Percentiles rank a stretch among this genome's conserved stretches.
Evolutionary conservation across 1,140 invertebrate genomes (phyloP).

Genomic region (Panulirus ornatus): DNA sequence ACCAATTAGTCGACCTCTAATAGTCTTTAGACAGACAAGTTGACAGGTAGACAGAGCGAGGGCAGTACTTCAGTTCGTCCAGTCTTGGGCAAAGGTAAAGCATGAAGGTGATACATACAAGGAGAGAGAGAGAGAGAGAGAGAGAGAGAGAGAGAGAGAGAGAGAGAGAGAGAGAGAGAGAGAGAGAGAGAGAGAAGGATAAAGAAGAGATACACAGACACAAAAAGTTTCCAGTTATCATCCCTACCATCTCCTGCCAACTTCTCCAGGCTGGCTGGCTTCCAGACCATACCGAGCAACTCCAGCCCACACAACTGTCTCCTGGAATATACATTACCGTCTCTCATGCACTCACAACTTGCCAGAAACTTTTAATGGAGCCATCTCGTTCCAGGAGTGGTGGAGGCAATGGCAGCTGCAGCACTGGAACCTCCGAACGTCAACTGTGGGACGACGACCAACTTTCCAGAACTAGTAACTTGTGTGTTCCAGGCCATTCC

Average conservation of each 20-base stretch:
- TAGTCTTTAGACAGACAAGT: too few species aligned
- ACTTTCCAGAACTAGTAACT: not conserved
- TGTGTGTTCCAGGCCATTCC: not conserved
- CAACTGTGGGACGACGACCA: not conserved
- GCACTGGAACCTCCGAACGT: not conserved
- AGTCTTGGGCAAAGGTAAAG: too few species aligned
- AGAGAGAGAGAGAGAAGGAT: not conserved
- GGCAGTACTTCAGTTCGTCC: too few species aligned
- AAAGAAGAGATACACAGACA: not conserved
- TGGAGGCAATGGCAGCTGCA: not conserved
- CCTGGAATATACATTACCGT: constrained; percentile 25
- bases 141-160: not conserved
- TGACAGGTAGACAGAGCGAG: too few species aligned
- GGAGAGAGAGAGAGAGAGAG: not conserved
- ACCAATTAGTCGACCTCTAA: too few species aligned
- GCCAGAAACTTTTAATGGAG: constrained; percentile 44
- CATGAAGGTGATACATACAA: too few species aligned
- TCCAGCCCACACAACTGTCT: not conserved
- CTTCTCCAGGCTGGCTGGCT: not conserved
- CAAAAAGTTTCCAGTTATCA: not conserved
- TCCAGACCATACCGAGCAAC: not conserved
- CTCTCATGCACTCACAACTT: constrained; percentile 37
- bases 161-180: constrained; percentile 15
- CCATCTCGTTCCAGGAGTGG: not conserved
- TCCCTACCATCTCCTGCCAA: not conserved